Conservation (phyloP, 2,888 invertebrate species). For the Chymomyza procnemis region DNA sequence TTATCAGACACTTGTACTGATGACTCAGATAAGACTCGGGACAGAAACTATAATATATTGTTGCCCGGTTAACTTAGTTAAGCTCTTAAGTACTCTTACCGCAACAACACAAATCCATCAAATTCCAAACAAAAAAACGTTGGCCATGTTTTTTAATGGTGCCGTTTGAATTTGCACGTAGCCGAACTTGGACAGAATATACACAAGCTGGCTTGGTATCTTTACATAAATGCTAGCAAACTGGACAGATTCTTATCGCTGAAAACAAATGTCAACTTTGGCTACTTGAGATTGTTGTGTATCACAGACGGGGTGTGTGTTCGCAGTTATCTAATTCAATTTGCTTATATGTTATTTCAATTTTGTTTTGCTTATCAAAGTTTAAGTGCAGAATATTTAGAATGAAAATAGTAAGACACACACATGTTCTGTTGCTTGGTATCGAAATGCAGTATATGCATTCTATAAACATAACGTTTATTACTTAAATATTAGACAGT, state of each 20-base stretch:
- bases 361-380: conserved; percentile 45
- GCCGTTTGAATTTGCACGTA: conserved; percentile 48
- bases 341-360: conserved; percentile 40
- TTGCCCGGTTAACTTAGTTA: background rate
- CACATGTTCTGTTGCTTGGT: background rate
- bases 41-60: background rate
- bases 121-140: conserved; percentile 27
- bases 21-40: conserved; percentile 12
- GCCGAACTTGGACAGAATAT: background rate
- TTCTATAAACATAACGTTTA: conserved; percentile 53
- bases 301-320: no score
- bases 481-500: conserved; percentile 65
- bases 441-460: conserved; percentile 24
- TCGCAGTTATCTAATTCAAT: conserved; percentile 62
- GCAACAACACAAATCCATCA: conserved; percentile 5
- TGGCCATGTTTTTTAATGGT: conserved; percentile 9
- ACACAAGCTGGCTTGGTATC: background rate
- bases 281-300: background rate
- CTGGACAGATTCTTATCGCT: background rate
- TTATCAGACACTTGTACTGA: conserved; percentile 29
- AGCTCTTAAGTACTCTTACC: background rate
- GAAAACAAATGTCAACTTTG: background rate
- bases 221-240: background rate
- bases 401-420: conserved; percentile 12
- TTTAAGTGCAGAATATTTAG: conserved; percentile 27